These are phyloP conservation scores for Ophioninae sp. DNA, from an alignment of 2,888 invertebrate genomes.

Conservation along the genomic window DNA sequence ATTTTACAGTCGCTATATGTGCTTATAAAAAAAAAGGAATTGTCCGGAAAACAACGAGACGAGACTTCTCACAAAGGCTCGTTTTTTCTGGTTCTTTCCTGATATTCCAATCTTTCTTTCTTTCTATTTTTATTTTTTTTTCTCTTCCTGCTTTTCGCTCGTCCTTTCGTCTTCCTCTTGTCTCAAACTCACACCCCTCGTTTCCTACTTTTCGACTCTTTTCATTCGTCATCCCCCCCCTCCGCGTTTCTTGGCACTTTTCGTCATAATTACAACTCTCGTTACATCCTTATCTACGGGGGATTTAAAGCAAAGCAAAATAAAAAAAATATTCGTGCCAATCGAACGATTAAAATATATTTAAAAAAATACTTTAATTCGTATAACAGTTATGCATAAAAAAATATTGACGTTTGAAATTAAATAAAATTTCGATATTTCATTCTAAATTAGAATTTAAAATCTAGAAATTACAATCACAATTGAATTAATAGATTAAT, in stretches of 20 bases:
- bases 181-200: background rate
- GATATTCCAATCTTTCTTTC: conserved; percentile 8
- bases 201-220: conserved; percentile 16
- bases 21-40: conserved; percentile 39
- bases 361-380: too few relatives aligned
- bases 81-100: conserved; percentile 31
- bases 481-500: too few relatives aligned
- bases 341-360: too few relatives aligned
- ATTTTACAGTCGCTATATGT: conserved; percentile 41
- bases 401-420: too few relatives aligned
- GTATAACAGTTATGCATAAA: too few relatives aligned
- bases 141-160: background rate
- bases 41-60: conserved; percentile 56
- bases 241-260: conserved; percentile 33
- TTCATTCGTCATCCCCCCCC: conserved; percentile 57
- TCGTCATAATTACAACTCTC: conserved; percentile 52
- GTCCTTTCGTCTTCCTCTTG: background rate
- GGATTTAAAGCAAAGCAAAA: background rate
- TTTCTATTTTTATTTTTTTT: conserved; percentile 3
- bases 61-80: conserved; percentile 50
- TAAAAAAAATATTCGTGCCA: background rate
- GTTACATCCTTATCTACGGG: conserved; percentile 19
- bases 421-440: too few relatives aligned
- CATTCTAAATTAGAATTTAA: too few relatives aligned
- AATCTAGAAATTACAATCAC: too few relatives aligned